Evolutionary conservation across 2,797 vertebrate genomes (phyloP), one percentile per base, ranked within the genome.

Genomic region (Eidolon dupreanum): DNA sequence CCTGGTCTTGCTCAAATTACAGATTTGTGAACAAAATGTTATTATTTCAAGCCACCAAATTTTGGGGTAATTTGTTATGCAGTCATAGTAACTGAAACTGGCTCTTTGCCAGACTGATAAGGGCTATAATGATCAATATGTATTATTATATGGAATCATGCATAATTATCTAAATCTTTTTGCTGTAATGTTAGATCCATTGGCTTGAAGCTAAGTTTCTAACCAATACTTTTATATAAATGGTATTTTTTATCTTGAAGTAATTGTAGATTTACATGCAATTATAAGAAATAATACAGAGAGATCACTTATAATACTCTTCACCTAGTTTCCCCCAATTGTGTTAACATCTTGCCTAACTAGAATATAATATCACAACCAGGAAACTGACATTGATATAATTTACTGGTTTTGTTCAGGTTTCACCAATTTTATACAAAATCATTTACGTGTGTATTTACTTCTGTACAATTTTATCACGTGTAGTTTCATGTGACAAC

Each of bases 11-110:
- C 31, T 68, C 46, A 90, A 85, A 82, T 88, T 82, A 51, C 41
- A 94, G 46, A 90, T 87, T 28, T 81, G n/a, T 81, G 31, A 93
- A 12, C 26, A 65, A 82, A 95, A 90, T 87, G 71, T 91, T 55
- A 83, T 93, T 91, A 89, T 63, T 94, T 79, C 46, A 89, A 87
- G 19, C 33, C 70, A 70, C 20, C 41, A 88, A 51, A 26, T 68
- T 88, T 95, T 33, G 49, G 53, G 19, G 12, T 36, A 86, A 66
- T 96, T 91, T 94, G 53, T 94, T 85, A 88, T 8, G 61, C 3
- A 77, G 36, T 20, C 51, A 74, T n/a, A 83, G 33, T 79, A 90
- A 87, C n/a, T 46, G 10, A 94, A 77, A 88, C 1, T 81, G 49
- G 24, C 41, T 89, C 28, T 78, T 89, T 74, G 36, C 22, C 66